phyloP scores from a whole-genome alignment of 2,797 vertebrate genomes.

The Geotrypetes seraphini region DNA sequence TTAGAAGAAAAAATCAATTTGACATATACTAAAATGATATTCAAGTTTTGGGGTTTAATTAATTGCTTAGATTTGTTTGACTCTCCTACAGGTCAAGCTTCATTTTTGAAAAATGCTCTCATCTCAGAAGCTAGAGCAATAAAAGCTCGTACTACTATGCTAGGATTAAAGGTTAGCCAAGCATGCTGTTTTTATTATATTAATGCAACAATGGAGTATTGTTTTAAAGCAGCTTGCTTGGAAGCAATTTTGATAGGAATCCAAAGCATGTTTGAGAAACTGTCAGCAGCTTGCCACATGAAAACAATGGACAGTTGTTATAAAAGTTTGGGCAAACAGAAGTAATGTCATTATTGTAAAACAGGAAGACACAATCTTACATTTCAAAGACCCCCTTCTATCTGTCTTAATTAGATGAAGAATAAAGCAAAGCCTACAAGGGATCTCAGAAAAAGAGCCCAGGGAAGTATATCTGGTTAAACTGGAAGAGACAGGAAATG shows the following conservation, averaged over 20 bases:
- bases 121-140: constrained; percentile 32
- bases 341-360: constrained; percentile 39
- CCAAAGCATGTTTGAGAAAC: constrained; percentile 60
- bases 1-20: too few relatives aligned
- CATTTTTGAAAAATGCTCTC: too few relatives aligned
- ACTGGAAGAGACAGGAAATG: too few relatives aligned
- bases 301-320: constrained; percentile 52
- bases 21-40: too few relatives aligned
- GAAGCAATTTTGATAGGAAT: constrained; percentile 57
- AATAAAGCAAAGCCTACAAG: too few relatives aligned
- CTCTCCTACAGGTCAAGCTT: too few relatives aligned
- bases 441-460: too few relatives aligned
- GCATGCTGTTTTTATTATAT: constrained; percentile 45
- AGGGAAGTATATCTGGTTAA: too few relatives aligned
- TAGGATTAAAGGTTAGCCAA: constrained; percentile 53
- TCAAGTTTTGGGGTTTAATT: too few relatives aligned
- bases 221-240: constrained; percentile 54
- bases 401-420: constrained; percentile 19
- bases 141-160: constrained; percentile 27
- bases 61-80: too few relatives aligned
- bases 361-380: constrained; percentile 21
- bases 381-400: constrained; percentile 13
- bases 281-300: constrained; percentile 55
- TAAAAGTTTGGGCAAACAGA: constrained; percentile 31
- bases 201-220: constrained; percentile 51